phyloP scores from a whole-genome alignment of 2,797 vertebrate genomes.

The Alcedo quadribrachys region DNA sequence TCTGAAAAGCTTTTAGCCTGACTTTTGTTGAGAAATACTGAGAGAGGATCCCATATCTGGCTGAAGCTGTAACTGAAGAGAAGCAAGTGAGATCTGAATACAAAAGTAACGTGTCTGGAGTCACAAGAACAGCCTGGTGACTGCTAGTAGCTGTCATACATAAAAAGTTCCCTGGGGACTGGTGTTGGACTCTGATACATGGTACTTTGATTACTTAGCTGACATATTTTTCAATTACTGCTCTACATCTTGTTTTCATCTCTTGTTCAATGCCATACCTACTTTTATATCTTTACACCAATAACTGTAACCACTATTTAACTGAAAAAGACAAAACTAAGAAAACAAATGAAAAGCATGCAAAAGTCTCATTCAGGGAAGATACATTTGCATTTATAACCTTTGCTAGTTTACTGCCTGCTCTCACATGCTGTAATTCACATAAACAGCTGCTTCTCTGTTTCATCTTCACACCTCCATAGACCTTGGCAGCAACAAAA shows the following conservation, averaged over 20 bases:
- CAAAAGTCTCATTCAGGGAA: background rate
- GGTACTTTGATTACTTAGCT: background rate
- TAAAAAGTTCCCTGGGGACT: background rate
- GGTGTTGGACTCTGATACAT: background rate
- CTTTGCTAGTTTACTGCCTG: background rate
- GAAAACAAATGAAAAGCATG: background rate
- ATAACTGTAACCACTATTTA: background rate
- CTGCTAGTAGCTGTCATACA: background rate
- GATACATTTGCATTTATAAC: background rate
- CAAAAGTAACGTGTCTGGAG: background rate
- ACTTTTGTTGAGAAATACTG: constrained; percentile 14
- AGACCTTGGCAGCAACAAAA: background rate
- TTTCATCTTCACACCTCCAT: background rate
- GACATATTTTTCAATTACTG: background rate
- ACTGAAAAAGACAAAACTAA: background rate
- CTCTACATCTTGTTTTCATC: background rate
- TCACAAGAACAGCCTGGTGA: background rate
- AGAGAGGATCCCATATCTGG: background rate
- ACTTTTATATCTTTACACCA: background rate
- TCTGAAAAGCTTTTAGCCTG: background rate
- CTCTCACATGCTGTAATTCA: background rate
- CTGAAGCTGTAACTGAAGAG: constrained; percentile 29
- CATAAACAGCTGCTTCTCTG: background rate
- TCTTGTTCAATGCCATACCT: background rate
- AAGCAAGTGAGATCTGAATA: constrained; percentile 38